Conservation (phyloP, 2,888 invertebrate species). For the Pristionchus fissidentatus region DNA sequence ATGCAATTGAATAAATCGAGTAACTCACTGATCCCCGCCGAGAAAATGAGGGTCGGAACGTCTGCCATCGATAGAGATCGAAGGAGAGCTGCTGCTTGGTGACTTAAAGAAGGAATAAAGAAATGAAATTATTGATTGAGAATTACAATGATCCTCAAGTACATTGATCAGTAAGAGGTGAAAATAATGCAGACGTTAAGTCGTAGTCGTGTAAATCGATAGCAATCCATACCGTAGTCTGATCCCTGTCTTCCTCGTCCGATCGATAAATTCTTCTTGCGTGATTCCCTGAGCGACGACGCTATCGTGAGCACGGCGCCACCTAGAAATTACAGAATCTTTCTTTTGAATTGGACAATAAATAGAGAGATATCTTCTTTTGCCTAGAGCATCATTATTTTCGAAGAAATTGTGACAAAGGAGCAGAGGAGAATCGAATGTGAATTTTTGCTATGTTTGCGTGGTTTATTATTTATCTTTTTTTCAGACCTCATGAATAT, state of each 20-base stretch:
- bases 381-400: too few species aligned
- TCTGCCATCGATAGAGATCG: not conserved
- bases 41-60: not conserved
- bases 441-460: too few species aligned
- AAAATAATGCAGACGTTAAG: too few species aligned
- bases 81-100: not conserved
- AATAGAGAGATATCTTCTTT: too few species aligned
- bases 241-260: not conserved
- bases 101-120: not conserved
- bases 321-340: not conserved
- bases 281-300: not conserved
- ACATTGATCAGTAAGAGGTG: too few species aligned
- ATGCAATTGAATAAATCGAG: too few species aligned
- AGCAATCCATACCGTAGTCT: not conserved
- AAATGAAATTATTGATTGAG: not conserved
- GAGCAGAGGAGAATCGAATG: too few species aligned
- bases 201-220: too few species aligned
- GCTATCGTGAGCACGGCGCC: not conserved
- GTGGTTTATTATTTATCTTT: too few species aligned
- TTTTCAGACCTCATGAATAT: too few species aligned
- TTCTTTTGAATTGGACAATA: too few species aligned
- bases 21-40: not conserved
- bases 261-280: not conserved
- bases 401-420: too few species aligned
- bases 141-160: not conserved